Percentiles rank a stretch among this genome's conserved stretches.
phyloP scores from a whole-genome alignment of 2,888 invertebrate species.

The Eledone cirrhosa region DNA sequence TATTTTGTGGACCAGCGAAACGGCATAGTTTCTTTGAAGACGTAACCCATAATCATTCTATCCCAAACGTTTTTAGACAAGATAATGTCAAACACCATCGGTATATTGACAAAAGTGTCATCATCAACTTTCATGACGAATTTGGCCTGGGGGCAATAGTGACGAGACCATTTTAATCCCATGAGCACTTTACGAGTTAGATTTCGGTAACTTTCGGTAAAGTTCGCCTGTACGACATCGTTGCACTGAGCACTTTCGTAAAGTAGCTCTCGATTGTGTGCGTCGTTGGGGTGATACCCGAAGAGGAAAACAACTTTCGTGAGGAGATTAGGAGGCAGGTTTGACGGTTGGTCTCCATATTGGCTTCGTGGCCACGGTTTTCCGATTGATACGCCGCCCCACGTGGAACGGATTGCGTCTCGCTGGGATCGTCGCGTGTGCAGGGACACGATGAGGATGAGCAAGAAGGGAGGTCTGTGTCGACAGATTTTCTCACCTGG shows the following conservation, averaged over 20 bases:
- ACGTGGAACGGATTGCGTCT: too few relatives aligned
- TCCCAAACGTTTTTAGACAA: neutral
- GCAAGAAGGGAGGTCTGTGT: neutral
- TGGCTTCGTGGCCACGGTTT: too few relatives aligned
- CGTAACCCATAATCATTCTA: neutral
- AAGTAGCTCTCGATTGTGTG: too few relatives aligned
- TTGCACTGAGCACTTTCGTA: too few relatives aligned
- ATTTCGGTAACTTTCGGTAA: neutral
- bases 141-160: neutral
- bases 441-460: neutral
- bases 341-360: too few relatives aligned
- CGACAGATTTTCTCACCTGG: neutral
- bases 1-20: too few relatives aligned
- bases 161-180: neutral
- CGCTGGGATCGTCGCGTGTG: neutral
- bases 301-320: too few relatives aligned
- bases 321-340: too few relatives aligned
- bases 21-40: neutral
- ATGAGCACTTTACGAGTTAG: neutral
- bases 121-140: neutral
- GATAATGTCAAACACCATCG: neutral
- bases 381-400: too few relatives aligned
- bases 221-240: neutral
- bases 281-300: too few relatives aligned
- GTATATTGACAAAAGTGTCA: conserved; percentile 1